Evolutionary conservation across 2,888 invertebrate species (phyloP).

Genomic region (Rhodophaea formosa): DNA sequence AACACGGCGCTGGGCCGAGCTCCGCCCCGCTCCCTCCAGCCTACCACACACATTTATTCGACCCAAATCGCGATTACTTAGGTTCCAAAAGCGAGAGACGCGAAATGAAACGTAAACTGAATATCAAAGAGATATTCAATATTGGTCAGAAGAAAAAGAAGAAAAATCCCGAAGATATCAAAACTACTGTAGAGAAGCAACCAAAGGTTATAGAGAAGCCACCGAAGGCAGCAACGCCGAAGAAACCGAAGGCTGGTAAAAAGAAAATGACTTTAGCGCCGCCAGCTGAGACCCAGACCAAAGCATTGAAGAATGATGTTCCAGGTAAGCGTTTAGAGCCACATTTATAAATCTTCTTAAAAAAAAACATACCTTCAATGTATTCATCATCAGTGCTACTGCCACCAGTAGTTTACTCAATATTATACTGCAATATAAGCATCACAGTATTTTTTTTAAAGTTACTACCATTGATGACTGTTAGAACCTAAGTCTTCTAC

Average conservation of each 20-base stretch:
- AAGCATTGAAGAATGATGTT: constrained; percentile 40
- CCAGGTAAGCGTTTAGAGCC: constrained; percentile 51
- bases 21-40: constrained; percentile 35
- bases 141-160: constrained; percentile 73
- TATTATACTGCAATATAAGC: too few relatives aligned
- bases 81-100: constrained; percentile 85
- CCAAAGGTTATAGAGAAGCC: constrained; percentile 39
- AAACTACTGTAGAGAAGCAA: constrained; percentile 47
- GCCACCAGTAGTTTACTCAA: too few relatives aligned
- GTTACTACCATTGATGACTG: too few relatives aligned
- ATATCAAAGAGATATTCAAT: constrained; percentile 85
- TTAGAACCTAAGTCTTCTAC: too few relatives aligned
- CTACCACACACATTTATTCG: constrained; percentile 72
- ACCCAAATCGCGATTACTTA: constrained; percentile 72
- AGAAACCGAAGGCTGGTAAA: constrained; percentile 22
- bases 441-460: too few relatives aligned
- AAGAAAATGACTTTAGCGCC: constrained; percentile 27
- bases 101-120: constrained; percentile 85
- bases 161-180: constrained; percentile 36
- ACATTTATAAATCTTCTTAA: neutral
- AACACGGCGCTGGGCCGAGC: constrained; percentile 45
- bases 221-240: constrained; percentile 32
- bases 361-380: too few relatives aligned
- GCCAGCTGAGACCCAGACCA: constrained; percentile 15
- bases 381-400: too few relatives aligned